Evolutionary conservation across 2,797 vertebrate species (phyloP).

Genomic region (Syndactyla subalaris): DNA sequence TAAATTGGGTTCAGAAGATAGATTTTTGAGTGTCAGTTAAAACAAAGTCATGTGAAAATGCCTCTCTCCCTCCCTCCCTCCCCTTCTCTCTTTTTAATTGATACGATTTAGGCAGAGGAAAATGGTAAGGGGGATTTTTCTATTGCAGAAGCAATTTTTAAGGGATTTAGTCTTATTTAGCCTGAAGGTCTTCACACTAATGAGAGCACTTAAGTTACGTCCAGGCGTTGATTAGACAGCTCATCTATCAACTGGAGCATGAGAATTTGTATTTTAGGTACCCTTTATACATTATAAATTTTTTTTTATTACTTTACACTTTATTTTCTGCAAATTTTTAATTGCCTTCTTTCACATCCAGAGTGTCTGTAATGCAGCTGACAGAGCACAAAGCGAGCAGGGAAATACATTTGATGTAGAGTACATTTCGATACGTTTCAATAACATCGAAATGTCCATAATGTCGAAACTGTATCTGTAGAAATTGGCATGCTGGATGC

Average conservation of each 20-base stretch:
- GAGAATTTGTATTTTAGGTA: slow-evolving; percentile 76
- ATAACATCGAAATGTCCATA: neutral
- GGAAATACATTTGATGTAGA: neutral
- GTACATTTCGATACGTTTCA: neutral
- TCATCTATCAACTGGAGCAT: slow-evolving; percentile 81
- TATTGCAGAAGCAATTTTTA: slow-evolving; percentile 81
- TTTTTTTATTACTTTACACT: slow-evolving; percentile 46
- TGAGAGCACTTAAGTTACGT: slow-evolving; percentile 83
- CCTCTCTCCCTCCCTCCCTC: neutral
- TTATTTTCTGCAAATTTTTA: slow-evolving; percentile 56
- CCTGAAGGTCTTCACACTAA: slow-evolving; percentile 82
- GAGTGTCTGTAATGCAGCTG: neutral
- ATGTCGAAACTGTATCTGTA: neutral
- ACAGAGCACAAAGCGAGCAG: neutral
- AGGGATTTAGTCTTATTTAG: slow-evolving; percentile 80
- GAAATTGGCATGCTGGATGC: neutral
- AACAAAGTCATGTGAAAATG: slow-evolving; percentile 74
- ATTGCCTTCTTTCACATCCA: slow-evolving; percentile 30
- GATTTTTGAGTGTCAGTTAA: slow-evolving; percentile 68
- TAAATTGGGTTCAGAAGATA: slow-evolving; percentile 56
- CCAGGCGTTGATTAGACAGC: slow-evolving; percentile 81
- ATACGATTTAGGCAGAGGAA: slow-evolving; percentile 74
- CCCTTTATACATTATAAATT: slow-evolving; percentile 60
- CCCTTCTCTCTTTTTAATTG: slow-evolving; percentile 63
- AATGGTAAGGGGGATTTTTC: slow-evolving; percentile 71